Conservation (phyloP, 2,113 vertebrate species). For the Tichodroma muraria region DNA sequence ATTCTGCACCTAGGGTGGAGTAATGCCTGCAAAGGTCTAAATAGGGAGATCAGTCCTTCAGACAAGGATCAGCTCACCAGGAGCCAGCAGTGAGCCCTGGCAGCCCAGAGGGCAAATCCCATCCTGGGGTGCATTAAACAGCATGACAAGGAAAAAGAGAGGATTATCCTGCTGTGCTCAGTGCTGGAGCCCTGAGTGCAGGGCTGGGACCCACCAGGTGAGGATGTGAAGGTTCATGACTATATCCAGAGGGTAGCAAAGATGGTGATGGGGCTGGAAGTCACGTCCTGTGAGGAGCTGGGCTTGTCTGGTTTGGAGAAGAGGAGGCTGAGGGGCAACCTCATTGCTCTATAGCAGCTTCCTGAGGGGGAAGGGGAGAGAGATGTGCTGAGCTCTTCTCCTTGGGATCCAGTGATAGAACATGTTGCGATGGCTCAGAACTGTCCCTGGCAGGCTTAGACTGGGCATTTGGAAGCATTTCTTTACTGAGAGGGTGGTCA, state of each 20-base stretch:
- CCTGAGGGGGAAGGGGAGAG: not conserved
- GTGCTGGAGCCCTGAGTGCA: not conserved
- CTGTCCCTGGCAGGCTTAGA: rapidly evolving
- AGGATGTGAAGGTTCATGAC: not conserved
- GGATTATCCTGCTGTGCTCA: not conserved
- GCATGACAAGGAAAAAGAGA: not conserved
- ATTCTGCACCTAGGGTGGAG: not conserved
- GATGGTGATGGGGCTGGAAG: not conserved
- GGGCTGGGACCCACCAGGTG: not conserved
- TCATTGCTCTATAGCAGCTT: not conserved
- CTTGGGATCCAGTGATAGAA: not conserved
- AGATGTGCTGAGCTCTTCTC: not conserved
- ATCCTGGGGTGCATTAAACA: not conserved
- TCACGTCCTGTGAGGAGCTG: not conserved
- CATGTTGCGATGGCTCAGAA: not conserved
- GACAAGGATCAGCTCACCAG: not conserved
- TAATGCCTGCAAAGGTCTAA: not conserved
- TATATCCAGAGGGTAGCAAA: not conserved
- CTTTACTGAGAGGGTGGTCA: rapidly evolving
- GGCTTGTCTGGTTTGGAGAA: not conserved
- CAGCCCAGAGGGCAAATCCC: not conserved
- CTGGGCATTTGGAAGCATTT: not conserved
- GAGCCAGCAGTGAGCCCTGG: not conserved
- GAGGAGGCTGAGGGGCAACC: not conserved
- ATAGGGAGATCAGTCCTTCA: not conserved